Evolutionary conservation across 2,797 vertebrate species (phyloP).

Genomic region (Pelodytes ibericus): DNA sequence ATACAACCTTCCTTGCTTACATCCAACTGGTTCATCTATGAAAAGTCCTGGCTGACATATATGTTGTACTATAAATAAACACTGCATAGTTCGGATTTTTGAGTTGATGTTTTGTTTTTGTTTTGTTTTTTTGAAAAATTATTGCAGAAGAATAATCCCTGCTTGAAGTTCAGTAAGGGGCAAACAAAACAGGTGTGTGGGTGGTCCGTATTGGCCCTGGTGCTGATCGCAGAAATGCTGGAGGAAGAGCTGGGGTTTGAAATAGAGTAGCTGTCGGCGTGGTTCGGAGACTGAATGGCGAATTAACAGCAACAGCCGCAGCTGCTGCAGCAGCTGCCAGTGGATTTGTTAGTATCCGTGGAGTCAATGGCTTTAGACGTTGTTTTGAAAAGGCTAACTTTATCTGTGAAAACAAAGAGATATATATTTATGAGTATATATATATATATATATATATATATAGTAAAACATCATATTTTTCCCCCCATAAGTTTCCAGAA

Average conservation of each 20-base stretch:
- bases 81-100: slow-evolving; percentile 96
- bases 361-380: slow-evolving; percentile 80
- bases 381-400: slow-evolving; percentile 89
- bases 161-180: slow-evolving; percentile 85
- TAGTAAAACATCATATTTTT: not conserved
- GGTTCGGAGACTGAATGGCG: slow-evolving; percentile 84
- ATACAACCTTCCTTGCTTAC: slow-evolving; percentile 59
- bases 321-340: slow-evolving; percentile 82
- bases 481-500: no score
- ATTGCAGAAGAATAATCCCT: slow-evolving; percentile 85
- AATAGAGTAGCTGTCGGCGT: slow-evolving; percentile 83
- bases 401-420: slow-evolving; percentile 70
- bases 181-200: slow-evolving; percentile 91
- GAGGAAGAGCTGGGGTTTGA: slow-evolving; percentile 85
- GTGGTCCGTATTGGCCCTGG: slow-evolving; percentile 94
- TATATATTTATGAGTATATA: not conserved
- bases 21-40: slow-evolving; percentile 69
- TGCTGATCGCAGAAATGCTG: slow-evolving; percentile 88
- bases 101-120: slow-evolving; percentile 74
- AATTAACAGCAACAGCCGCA: slow-evolving; percentile 80
- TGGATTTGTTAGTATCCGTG: slow-evolving; percentile 85
- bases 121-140: slow-evolving; percentile 72
- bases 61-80: slow-evolving; percentile 82
- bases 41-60: slow-evolving; percentile 78
- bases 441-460: not conserved